phyloP scores from a whole-genome alignment of 2,113 vertebrate genomes.

The Sapayoa aenigma region DNA sequence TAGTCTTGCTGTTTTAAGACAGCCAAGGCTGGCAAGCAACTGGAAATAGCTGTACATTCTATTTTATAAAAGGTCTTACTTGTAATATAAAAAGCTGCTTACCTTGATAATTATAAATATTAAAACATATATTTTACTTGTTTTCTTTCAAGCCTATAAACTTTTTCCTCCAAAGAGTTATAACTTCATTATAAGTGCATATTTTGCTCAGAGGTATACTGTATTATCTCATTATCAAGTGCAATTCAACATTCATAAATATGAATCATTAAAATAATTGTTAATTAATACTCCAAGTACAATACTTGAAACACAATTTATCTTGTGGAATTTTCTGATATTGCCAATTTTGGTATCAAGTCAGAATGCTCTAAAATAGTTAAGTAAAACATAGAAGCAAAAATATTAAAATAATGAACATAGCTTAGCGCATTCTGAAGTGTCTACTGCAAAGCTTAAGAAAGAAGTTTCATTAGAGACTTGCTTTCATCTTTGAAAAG shows the following conservation, averaged over 20 bases:
- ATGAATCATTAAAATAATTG: not conserved
- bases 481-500: not conserved
- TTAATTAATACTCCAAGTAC: not conserved
- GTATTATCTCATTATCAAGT: not conserved
- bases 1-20: not conserved
- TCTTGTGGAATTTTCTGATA: not conserved
- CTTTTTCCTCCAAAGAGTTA: not conserved
- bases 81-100: constrained; percentile 17
- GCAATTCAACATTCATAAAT: not conserved
- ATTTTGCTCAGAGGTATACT: not conserved
- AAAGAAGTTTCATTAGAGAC: not conserved
- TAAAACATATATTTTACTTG: constrained; percentile 11
- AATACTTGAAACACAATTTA: not conserved
- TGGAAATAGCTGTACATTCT: not conserved
- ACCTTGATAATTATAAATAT: constrained; percentile 2
- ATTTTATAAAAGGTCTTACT: not conserved
- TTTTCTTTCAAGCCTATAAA: not conserved
- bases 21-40: not conserved
- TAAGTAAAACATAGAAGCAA: not conserved
- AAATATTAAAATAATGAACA: not conserved
- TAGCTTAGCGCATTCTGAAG: not conserved
- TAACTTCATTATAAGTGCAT: not conserved
- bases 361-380: not conserved
- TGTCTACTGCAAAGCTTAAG: not conserved
- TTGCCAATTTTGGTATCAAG: not conserved